Evolutionary conservation across 2,797 vertebrate species (phyloP).

Genomic region (Ctenopoma multispine): DNA sequence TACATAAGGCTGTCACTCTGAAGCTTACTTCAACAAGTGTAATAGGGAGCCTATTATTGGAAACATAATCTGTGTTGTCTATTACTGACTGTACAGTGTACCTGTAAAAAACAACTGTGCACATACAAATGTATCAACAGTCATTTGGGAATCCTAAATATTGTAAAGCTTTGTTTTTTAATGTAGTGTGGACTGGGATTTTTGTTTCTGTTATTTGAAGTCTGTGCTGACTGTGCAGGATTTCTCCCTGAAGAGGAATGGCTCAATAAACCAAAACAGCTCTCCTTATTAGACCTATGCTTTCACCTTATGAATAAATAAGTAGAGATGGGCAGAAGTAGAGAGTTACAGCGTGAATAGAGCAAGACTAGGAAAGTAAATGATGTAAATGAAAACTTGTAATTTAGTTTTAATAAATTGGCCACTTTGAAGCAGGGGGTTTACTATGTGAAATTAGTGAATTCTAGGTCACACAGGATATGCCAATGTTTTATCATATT

Average conservation of each 20-base stretch:
- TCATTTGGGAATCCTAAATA: background rate
- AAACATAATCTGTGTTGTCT: constrained; percentile 62
- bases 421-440: background rate
- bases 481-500: no score
- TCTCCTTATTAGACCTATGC: constrained; percentile 23
- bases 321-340: constrained; percentile 5
- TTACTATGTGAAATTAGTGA: background rate
- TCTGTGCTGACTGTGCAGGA: constrained; percentile 35
- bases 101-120: constrained; percentile 13
- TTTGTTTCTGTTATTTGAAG: background rate
- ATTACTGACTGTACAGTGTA: constrained; percentile 44
- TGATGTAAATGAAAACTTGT: constrained; percentile 14
- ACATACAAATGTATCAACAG: background rate
- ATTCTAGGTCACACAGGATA: no score
- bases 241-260: constrained; percentile 18
- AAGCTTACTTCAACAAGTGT: constrained; percentile 58
- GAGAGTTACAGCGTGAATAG: constrained; percentile 8
- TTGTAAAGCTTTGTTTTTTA: background rate
- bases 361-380: background rate
- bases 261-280: constrained; percentile 18
- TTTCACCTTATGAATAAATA: constrained; percentile 35
- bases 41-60: constrained; percentile 66
- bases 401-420: constrained; percentile 5
- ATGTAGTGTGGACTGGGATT: background rate
- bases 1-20: constrained; percentile 54